Conservation (phyloP, 2,113 vertebrate species). For the Paralichthys olivaceus region DNA sequence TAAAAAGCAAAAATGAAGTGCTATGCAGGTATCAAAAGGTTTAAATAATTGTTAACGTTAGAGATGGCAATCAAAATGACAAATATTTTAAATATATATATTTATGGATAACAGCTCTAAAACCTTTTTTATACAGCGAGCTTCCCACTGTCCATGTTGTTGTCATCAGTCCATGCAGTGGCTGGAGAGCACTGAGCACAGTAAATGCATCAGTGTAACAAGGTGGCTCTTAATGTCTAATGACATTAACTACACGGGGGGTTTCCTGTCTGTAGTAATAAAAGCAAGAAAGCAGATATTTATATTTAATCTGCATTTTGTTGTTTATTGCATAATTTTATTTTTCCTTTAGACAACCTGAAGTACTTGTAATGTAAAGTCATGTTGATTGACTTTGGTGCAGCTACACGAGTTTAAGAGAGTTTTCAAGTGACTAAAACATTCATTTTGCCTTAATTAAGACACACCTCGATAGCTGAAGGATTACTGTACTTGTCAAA, state of each 20-base stretch:
- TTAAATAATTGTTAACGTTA: neutral
- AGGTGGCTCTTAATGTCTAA: constrained; percentile 47
- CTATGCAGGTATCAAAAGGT: neutral
- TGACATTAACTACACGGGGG: neutral
- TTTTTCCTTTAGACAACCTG: neutral
- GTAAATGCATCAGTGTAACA: constrained; percentile 54
- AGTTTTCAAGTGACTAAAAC: too few species aligned
- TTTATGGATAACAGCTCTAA: neutral
- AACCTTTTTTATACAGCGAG: constrained; percentile 43
- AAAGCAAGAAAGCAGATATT: neutral
- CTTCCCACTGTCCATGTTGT: neutral
- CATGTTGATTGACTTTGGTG: too few species aligned
- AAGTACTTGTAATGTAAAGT: neutral
- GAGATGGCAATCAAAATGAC: neutral
- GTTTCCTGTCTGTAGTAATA: neutral
- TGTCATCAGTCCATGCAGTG: constrained; percentile 31
- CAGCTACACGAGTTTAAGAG: neutral
- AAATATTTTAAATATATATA: too few species aligned
- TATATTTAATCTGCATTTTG: neutral
- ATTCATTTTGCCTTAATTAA: neutral
- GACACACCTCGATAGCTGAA: neutral
- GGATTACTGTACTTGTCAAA: neutral
- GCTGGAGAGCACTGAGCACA: constrained; percentile 24
- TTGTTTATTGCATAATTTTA: neutral
- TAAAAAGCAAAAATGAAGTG: neutral